Base-by-base conservation (phyloP, 2,888 invertebrate species). In the Pogonocherus hispidulus region DNA sequence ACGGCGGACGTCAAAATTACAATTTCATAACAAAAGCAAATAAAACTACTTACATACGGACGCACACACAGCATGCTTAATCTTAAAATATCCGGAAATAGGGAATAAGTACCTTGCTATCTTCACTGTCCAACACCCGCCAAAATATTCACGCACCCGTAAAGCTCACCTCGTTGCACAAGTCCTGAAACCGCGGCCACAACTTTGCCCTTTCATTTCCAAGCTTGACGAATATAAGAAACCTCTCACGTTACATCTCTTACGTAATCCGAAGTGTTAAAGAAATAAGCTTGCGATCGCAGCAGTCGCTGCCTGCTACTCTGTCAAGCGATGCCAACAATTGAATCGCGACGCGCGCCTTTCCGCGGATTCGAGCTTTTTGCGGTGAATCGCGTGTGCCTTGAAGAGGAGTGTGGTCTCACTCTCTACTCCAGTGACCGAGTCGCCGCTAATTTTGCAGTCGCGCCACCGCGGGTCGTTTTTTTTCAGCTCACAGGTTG, bases 381-480 rank as follows among this genome's bases (percentile, higher is more conserved):
- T 44, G 57, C 32, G n/a, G 37, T 32, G 20, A 51, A 51, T 51
- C 62, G 49, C 62, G 62, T 37, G 62, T 51, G 49, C 46, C 47
- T 46, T 37, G 51, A 62, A 51, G 51, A 62, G 37, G 59, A 19
- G 27, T 37, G n/a, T 16, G 27, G 16, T 51, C 78, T 81, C 79
- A 78, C 80, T 80, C 81, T 82, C 80, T 79, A 81, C 79, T 80
- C 79, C 80, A 79, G 74, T 81, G 80, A 81, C 81, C 81, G 81
- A 78, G 80, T 78, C 75, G 63, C 57, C 49, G 37, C 60, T 59
- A 47, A 47, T 44, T 52, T 63, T 63, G 73, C n/a, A n/a, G n/a
- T n/a, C n/a, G n/a, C n/a, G n/a, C n/a, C n/a, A n/a, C n/a, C n/a
- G n/a, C n/a, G n/a, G n/a, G n/a, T n/a, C n/a, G n/a, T n/a, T n/a